Conservation (phyloP, 2,113 vertebrate species). For the Daboia siamensis region DNA sequence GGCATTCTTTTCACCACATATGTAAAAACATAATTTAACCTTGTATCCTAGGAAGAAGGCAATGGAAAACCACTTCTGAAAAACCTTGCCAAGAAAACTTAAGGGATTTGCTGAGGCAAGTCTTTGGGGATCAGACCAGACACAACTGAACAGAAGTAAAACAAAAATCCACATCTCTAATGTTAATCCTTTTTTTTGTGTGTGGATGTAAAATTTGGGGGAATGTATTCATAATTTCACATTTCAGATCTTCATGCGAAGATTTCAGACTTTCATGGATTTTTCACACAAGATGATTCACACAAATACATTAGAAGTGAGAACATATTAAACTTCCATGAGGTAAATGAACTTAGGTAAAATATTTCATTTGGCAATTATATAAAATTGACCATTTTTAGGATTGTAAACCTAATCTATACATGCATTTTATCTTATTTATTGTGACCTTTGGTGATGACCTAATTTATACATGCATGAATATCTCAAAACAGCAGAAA, state of each 20-base stretch:
- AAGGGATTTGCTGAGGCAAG: neutral
- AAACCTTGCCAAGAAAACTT: neutral
- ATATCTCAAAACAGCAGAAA: neutral
- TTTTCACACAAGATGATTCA: neutral
- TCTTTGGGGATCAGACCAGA: neutral
- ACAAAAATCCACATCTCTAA: neutral
- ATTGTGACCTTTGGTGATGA: neutral
- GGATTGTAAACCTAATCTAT: neutral
- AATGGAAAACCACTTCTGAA: neutral
- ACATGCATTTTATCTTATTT: neutral
- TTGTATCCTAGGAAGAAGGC: neutral
- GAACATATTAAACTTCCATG: neutral
- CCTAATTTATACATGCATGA: neutral
- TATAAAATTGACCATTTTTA: neutral
- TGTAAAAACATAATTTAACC: neutral
- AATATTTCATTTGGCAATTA: neutral
- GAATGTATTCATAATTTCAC: constrained; percentile 8
- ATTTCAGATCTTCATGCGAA: neutral
- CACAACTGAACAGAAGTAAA: neutral
- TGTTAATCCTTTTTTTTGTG: neutral
- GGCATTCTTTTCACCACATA: constrained; percentile 14
- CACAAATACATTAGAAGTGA: neutral
- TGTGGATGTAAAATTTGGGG: neutral
- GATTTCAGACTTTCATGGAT: neutral
- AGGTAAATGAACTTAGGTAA: neutral